Base-by-base conservation (phyloP, 2,113 vertebrate species). In the Tyrannus savana region DNA sequence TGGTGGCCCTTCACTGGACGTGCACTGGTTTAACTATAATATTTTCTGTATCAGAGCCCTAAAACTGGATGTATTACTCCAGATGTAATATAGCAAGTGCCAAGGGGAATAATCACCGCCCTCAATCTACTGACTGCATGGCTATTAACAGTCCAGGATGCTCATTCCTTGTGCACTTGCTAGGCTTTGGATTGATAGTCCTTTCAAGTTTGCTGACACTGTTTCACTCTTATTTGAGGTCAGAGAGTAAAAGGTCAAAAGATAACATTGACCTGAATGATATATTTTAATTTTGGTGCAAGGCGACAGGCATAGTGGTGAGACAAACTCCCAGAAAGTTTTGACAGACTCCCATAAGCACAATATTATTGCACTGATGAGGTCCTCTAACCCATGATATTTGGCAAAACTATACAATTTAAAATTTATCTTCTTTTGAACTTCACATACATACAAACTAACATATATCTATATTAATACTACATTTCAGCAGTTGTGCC, bases 291-390 rank as follows among this genome's bases (percentile, higher is more conserved):
- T 71, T 95, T 25, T 71, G 31, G 31, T 53, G 6, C 31, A 71
- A 84, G 19, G 6, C 52, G n/a, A 25, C n/a, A 15, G 18, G 35
- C 35, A n/a, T 19, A 72, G 22, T 12, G 30, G 25, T 0, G 1
- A 89, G n/a, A 56, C 9, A 47, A 82, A 37, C 7, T 60, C 39
- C 50, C n/a, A 37, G 4, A 2, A 16, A 73, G 22, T 35, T 94
- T 71, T 92, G 60, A 53, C n/a, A 91, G 49, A 49, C 12, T 89
- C 46, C 11, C 10, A 24, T 42, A 79, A 76, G 83, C 10, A 89
- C 14, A 39, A 35, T 46, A 14, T n/a, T 79, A 50, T 24, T 28
- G n/a, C 60, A 55, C 14, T 28, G 52, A 42, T 4, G 7, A 46
- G 11, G 17, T 87, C 8, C 58, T 91, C 59, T 50, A 53, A 83